Evolutionary conservation across 2,113 vertebrate genomes (phyloP).

Genomic region (Eulemur rufifrons): DNA sequence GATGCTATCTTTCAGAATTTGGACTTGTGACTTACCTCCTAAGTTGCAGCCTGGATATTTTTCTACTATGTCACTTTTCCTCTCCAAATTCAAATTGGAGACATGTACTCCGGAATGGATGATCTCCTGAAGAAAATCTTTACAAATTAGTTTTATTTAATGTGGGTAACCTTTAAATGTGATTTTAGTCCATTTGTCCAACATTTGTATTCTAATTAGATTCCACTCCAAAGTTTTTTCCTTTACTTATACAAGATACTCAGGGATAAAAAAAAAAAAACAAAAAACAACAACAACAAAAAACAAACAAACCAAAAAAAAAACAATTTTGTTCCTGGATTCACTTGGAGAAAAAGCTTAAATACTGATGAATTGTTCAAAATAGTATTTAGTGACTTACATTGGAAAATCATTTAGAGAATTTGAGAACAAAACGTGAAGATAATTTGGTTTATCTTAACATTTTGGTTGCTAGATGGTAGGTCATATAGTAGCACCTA

Average conservation of each 20-base stretch:
- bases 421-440: neutral
- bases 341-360: neutral
- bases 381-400: neutral
- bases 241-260: neutral
- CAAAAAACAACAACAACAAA: neutral
- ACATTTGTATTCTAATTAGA: neutral
- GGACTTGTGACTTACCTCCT: neutral
- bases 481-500: neutral
- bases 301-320: too few relatives aligned
- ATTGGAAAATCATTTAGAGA: neutral
- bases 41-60: neutral
- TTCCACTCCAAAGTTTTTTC: neutral
- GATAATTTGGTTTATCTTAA: neutral
- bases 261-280: neutral
- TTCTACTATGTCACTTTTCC: neutral
- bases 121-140: neutral
- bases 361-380: neutral
- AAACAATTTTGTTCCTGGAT: neutral
- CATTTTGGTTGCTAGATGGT: neutral
- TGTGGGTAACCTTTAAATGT: neutral
- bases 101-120: neutral
- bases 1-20: neutral
- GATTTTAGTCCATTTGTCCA: neutral
- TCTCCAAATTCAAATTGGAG: neutral
- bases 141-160: neutral